These are phyloP conservation scores for Stegodyphus mimosarum DNA, from an alignment of 1,140 invertebrate genomes.

Conservation along the genomic window DNA sequence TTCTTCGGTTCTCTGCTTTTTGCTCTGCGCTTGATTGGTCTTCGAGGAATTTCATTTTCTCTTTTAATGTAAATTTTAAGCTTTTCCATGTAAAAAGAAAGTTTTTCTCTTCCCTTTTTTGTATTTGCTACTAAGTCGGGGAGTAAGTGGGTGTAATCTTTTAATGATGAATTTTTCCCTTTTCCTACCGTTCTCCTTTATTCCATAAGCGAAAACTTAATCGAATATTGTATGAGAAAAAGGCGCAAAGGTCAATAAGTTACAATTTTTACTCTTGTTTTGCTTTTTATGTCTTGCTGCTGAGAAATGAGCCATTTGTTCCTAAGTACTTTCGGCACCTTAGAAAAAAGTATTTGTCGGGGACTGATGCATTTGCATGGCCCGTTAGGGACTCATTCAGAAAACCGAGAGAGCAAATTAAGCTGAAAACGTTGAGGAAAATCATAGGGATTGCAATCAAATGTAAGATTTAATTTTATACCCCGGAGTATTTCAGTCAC, in stretches of 20 bases:
- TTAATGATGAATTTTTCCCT: slow-evolving; percentile 57
- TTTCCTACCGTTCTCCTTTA: slow-evolving; percentile 18
- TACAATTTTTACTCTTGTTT: slow-evolving; percentile 1
- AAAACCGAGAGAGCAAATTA: slow-evolving; percentile 45
- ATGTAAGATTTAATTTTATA: slow-evolving; percentile 52
- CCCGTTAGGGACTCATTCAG: slow-evolving; percentile 50
- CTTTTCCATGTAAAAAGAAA: slow-evolving; percentile 27
- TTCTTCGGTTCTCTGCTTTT: slow-evolving; percentile 25
- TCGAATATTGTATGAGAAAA: slow-evolving; percentile 44
- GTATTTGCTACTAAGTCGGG: neutral
- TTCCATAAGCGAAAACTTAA: slow-evolving; percentile 48
- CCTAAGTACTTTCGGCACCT: slow-evolving; percentile 20
- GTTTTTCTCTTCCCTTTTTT: slow-evolving; percentile 3
- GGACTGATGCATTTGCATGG: slow-evolving; percentile 40
- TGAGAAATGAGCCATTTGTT: slow-evolving; percentile 16
- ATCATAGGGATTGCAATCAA: slow-evolving; percentile 44
- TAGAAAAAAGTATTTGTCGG: slow-evolving; percentile 40
- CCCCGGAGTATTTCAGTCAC: slow-evolving; percentile 44
- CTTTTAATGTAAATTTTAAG: slow-evolving; percentile 60
- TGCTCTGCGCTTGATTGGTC: slow-evolving; percentile 57
- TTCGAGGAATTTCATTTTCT: slow-evolving; percentile 56
- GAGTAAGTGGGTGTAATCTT: slow-evolving; percentile 53
- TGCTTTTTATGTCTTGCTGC: neutral
- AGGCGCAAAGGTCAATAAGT: slow-evolving; percentile 48
- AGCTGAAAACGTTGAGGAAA: slow-evolving; percentile 31